phyloP scores from a whole-genome alignment of 2,113 vertebrate genomes.

The Bagarius yarrelli region DNA sequence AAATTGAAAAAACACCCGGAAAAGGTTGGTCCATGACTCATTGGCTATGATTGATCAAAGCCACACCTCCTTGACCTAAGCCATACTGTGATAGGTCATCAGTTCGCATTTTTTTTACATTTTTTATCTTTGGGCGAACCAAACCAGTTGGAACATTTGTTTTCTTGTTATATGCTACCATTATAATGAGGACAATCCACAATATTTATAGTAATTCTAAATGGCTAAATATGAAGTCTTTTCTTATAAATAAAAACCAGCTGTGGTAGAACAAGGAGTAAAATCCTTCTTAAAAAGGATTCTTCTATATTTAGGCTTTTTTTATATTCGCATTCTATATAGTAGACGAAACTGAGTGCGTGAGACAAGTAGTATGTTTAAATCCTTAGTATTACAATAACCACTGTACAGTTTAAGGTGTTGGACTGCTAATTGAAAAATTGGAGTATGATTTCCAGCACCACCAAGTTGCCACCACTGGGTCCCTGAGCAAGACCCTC shows the following conservation, averaged over 20 bases:
- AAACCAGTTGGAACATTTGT: background rate
- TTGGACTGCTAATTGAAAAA: no score
- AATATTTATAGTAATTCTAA: background rate
- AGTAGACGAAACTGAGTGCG: no score
- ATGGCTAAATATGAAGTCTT: background rate
- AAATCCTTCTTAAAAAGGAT: no score
- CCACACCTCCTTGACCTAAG: background rate
- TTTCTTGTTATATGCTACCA: no score
- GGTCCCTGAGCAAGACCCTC: no score
- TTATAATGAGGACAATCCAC: background rate
- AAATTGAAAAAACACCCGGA: background rate
- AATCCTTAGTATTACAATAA: no score
- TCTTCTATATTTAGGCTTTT: no score
- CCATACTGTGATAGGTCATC: background rate
- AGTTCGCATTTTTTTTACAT: background rate
- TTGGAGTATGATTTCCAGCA: no score
- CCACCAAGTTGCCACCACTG: no score
- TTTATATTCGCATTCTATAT: no score
- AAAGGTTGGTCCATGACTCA: background rate
- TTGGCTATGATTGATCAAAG: background rate
- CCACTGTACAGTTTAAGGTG: no score
- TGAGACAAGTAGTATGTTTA: no score
- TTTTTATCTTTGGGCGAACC: background rate
- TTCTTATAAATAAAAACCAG: background rate
- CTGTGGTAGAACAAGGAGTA: background rate